Percentiles rank a stretch among this genome's conserved stretches.
Evolutionary conservation across 1,140 invertebrate genomes (phyloP).

Genomic region (Calephelis virginiensis): DNA sequence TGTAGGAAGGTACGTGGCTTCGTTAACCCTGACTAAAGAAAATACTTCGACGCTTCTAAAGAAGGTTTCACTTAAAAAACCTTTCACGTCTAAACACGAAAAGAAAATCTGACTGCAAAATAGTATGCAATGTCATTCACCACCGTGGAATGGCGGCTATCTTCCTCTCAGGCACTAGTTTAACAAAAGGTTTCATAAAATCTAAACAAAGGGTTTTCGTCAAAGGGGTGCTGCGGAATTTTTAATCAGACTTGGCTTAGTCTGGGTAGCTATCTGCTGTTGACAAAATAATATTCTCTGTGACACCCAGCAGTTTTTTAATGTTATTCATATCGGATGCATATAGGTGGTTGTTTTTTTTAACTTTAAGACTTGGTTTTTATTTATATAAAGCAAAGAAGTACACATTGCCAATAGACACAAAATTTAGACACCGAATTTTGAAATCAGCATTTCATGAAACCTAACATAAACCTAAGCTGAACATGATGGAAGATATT

Average conservation of each 20-base stretch:
- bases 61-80: background rate
- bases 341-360: no score
- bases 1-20: no score
- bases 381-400: no score
- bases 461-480: no score
- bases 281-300: background rate
- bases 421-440: no score
- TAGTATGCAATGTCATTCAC: background rate
- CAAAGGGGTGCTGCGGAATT: slow-evolving; percentile 23
- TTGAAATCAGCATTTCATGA: no score
- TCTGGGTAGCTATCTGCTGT: background rate
- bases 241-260: slow-evolving; percentile 26
- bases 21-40: no score
- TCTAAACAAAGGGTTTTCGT: slow-evolving; percentile 28
- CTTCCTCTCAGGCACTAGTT: slow-evolving; percentile 13
- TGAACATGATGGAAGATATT: no score
- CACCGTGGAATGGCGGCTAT: background rate
- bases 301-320: background rate
- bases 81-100: background rate
- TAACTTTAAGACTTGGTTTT: no score
- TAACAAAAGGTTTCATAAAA: slow-evolving; percentile 10
- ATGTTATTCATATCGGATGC: no score
- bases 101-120: background rate
- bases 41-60: no score
- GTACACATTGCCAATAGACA: no score